Percentiles rank a stretch among this genome's conserved stretches.
These are phyloP conservation scores for Hesperia comma DNA, from an alignment of 2,888 invertebrate genomes.

Conservation along the genomic window DNA sequence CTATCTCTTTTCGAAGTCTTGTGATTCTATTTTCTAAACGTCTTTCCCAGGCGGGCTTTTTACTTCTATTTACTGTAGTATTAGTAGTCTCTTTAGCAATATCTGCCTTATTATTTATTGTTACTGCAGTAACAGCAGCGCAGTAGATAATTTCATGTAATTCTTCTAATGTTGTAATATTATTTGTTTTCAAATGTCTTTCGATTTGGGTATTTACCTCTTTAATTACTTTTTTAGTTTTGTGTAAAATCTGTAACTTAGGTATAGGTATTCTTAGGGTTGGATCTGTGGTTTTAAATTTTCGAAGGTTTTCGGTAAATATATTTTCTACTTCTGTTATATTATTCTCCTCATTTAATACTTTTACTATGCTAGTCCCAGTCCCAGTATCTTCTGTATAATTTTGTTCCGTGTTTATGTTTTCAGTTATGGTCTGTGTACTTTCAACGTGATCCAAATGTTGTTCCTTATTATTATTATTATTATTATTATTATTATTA, in stretches of 20 bases:
- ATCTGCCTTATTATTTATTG: not conserved
- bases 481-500: too few relatives aligned
- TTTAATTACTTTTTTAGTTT: not conserved
- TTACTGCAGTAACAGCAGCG: not conserved
- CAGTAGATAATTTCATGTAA: not conserved
- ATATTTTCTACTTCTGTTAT: not conserved
- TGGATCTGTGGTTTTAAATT: not conserved
- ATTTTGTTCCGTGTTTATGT: not conserved
- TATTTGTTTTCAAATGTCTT: not conserved
- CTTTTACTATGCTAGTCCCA: not conserved
- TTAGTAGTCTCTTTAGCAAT: not conserved
- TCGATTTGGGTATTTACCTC: not conserved
- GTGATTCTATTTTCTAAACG: not conserved
- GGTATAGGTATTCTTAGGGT: not conserved
- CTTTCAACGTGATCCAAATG: not conserved
- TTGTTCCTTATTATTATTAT: too few relatives aligned
- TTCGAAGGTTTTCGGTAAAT: not conserved
- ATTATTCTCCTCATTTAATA: not conserved
- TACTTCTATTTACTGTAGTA: not conserved
- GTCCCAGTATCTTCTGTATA: not conserved
- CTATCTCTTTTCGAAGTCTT: conserved; percentile 1
- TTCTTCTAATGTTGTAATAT: conserved; percentile 2
- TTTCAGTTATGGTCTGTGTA: not conserved
- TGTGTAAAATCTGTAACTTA: not conserved
- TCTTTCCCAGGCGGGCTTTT: not conserved